These are phyloP conservation scores for Drosophila acutilabella DNA, from an alignment of 2,888 invertebrate genomes.

Conservation along the genomic window DNA sequence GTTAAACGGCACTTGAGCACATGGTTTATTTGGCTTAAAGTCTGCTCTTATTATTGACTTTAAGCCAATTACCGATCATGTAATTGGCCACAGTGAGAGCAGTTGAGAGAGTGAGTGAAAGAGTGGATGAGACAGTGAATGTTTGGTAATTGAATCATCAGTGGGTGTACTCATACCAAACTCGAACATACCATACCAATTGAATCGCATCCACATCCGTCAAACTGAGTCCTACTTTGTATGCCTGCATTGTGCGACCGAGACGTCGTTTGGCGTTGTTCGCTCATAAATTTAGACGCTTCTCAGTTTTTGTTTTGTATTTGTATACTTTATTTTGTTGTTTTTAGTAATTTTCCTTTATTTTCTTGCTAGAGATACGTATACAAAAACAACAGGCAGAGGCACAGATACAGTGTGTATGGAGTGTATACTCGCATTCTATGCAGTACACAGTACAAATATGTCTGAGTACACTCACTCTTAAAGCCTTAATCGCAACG, in stretches of 20 bases:
- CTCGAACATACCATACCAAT: not conserved
- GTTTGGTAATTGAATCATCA: conserved; percentile 8
- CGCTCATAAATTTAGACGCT: conserved; percentile 71
- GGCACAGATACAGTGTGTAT: not conserved
- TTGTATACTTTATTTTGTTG: not conserved
- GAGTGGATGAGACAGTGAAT: not conserved
- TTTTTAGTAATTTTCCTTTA: conserved; percentile 64
- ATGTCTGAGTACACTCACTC: conserved; percentile 38
- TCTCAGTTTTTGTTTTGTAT: conserved; percentile 7
- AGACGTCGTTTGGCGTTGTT: conserved; percentile 74
- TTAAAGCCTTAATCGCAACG: conserved; percentile 62
- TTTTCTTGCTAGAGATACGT: conserved; percentile 30
- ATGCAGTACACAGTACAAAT: not conserved
- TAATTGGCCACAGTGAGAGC: conserved; percentile 21
- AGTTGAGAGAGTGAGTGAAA: not conserved
- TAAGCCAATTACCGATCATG: conserved; percentile 15
- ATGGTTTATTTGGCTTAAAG: not conserved
- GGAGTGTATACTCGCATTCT: conserved; percentile 12
- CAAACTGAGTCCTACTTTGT: conserved; percentile 63
- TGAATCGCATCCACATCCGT: conserved; percentile 45
- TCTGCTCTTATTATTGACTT: conserved; percentile 2
- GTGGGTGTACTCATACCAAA: not conserved
- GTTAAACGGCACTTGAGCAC: conserved; percentile 18
- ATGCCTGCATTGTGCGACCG: conserved; percentile 70
- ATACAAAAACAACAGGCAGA: too few species aligned